Base-by-base conservation (phyloP, 2,113 vertebrate species). In the Indicator indicator region DNA sequence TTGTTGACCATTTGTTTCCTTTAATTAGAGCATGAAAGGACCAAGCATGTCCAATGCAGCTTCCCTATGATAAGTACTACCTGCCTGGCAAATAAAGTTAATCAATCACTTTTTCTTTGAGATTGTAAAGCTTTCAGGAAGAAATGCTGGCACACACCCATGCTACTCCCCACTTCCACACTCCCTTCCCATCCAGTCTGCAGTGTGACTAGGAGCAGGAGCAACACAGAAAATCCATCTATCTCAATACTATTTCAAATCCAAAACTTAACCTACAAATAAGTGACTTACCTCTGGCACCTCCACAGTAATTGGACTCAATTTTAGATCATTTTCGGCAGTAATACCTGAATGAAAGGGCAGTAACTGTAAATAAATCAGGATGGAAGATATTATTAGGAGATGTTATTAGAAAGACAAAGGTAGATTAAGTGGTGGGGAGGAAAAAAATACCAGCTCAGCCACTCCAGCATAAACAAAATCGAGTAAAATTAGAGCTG, bases 381-480 rank as follows among this genome's bases (percentile, higher is more conserved):
- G 62, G 62, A 86, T 62, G 4, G 6, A 80, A 85, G 11, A 18
- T 73, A 73, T 48, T 88, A 84, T 88, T 94, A 88, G 60, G 67
- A 65, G 33, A 56, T 46, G 72, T 68, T 85, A 83, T 88, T 94
- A 90, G 77, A 90, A 82, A 71, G 92, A 83, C 60, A 76, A 84
- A 93, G 78, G 90, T 76, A 84, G 82, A 89, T 81, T 78, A 91
- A 91, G 40, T 48, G 42, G 42, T 88, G 42, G 6, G 44, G 30
- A 88, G 1, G 3, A 1, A 92, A 89, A 82, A 93, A 76, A 73
- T 19, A 71, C 26, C 64, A 92, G 33, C 36, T 52, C n/a, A 88
- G 71, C 74, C 80, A 92, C 80, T 83, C 64, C 48, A 94, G 67
- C 73, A 93, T 90, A 96, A 96, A 96, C 92, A 78, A 90, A 86